phyloP scores from a whole-genome alignment of 2,888 invertebrate species.

The Phortica magna region DNA sequence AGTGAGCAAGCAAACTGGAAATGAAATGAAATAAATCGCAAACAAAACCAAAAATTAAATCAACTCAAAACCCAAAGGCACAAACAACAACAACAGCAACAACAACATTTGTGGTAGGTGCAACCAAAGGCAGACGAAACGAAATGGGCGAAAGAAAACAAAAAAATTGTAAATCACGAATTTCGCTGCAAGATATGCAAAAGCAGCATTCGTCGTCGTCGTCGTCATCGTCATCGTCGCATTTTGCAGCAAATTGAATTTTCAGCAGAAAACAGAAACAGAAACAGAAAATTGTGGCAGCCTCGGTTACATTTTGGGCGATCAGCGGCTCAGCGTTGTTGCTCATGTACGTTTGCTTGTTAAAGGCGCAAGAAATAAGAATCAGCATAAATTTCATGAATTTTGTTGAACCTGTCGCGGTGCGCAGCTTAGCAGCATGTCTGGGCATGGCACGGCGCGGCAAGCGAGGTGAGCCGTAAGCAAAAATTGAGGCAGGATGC shows the following conservation, averaged over 20 bases:
- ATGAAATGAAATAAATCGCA: conserved; percentile 27
- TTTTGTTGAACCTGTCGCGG: conserved; percentile 52
- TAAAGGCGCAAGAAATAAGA: conserved; percentile 71
- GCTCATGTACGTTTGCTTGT: conserved; percentile 58
- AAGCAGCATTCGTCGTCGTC: conserved; percentile 54
- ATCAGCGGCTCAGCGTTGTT: conserved; percentile 37
- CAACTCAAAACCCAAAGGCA: conserved; percentile 34
- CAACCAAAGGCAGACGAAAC: conserved; percentile 51
- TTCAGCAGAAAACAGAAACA: conserved; percentile 65
- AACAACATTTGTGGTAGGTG: conserved; percentile 37
- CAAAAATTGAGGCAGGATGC: conserved; percentile 4
- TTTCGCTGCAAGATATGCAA: conserved; percentile 72
- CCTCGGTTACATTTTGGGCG: conserved; percentile 5
- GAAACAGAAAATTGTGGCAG: conserved; percentile 38
- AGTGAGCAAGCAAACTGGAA: conserved; percentile 16
- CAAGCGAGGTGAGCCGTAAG: neutral
- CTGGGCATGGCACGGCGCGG: neutral
- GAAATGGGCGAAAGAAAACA: conserved; percentile 44
- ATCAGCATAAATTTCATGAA: conserved; percentile 62
- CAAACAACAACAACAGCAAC: conserved; percentile 29
- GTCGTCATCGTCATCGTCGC: conserved; percentile 44
- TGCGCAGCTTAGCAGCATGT: conserved; percentile 6
- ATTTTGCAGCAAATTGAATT: conserved; percentile 72
- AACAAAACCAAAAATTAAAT: conserved; percentile 30
- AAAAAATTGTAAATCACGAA: conserved; percentile 73